Conservation (phyloP, 2,888 invertebrate genomes). For the Pristionchus arcanus region DNA sequence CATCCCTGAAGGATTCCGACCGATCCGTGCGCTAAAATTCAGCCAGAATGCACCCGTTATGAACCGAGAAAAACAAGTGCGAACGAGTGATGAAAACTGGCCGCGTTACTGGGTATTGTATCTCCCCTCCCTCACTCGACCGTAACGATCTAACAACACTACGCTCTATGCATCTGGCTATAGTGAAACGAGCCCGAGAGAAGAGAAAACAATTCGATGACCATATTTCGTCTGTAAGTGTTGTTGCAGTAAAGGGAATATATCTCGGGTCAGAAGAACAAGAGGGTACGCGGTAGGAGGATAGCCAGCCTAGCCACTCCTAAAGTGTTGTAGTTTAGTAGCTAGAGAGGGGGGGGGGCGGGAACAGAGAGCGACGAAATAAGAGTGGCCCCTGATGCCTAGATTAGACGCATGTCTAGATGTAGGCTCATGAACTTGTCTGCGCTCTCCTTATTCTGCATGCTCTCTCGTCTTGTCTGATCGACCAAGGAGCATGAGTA, state of each 20-base stretch:
- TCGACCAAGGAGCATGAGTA: not conserved
- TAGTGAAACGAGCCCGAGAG: not conserved
- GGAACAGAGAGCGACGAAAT: not conserved
- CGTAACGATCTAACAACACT: not conserved
- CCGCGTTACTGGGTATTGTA: too few relatives aligned
- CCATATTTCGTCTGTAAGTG: not conserved
- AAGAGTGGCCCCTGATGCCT: not conserved
- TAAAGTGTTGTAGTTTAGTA: too few relatives aligned
- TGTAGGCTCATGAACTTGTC: not conserved
- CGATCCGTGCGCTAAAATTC: too few relatives aligned
- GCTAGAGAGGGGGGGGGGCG: not conserved
- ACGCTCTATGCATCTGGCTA: not conserved
- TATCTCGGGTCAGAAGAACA: too few relatives aligned
- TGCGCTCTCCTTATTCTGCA: not conserved
- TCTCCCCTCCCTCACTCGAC: not conserved
- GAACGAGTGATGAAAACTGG: too few relatives aligned
- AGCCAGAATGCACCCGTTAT: too few relatives aligned
- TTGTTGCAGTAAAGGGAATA: not conserved
- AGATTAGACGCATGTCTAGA: too few relatives aligned
- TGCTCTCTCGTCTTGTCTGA: not conserved
- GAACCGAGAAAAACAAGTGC: too few relatives aligned
- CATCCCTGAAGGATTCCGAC: too few relatives aligned
- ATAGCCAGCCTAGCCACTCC: too few relatives aligned
- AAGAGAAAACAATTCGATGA: not conserved
- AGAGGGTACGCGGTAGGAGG: too few relatives aligned